A percentile compares a stretch with the other conserved stretches of the same genome.
Evolutionary conservation across 2,888 invertebrate genomes (phyloP).

Genomic region (Tenthredo livida): DNA sequence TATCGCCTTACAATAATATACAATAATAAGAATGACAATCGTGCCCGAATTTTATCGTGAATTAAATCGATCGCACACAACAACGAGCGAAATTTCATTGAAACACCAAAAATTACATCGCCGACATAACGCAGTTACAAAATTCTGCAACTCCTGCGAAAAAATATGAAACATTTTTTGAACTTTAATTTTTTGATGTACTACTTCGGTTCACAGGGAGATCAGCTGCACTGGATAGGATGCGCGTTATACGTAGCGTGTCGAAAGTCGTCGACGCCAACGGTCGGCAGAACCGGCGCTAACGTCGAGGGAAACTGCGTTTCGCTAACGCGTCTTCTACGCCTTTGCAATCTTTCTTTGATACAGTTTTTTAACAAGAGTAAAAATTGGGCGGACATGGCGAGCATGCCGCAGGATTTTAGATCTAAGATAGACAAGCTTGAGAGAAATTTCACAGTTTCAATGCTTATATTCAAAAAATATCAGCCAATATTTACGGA

Average conservation of each 20-base stretch:
- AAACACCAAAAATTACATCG: background rate
- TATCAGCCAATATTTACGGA: conserved; percentile 93
- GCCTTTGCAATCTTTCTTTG: conserved; percentile 94
- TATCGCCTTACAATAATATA: conserved; percentile 18
- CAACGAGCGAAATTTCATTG: background rate
- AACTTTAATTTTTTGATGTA: background rate
- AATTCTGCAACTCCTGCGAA: background rate
- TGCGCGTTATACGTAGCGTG: conserved; percentile 96
- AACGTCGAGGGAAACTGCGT: conserved; percentile 94
- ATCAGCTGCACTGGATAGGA: conserved; percentile 94
- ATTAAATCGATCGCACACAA: background rate
- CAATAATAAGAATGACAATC: conserved; percentile 12
- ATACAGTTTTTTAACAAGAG: conserved; percentile 97
- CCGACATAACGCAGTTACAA: background rate
- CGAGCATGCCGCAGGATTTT: conserved; percentile 91
- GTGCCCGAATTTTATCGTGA: background rate
- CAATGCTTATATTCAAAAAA: conserved; percentile 95
- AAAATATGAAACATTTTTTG: background rate
- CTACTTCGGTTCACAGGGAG: conserved; percentile 84
- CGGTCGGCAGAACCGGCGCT: conserved; percentile 86
- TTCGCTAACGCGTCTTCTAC: conserved; percentile 92
- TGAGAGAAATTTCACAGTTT: conserved; percentile 95
- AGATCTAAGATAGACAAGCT: conserved; percentile 90
- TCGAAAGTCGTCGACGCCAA: conserved; percentile 88
- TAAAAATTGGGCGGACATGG: conserved; percentile 97